phyloP scores from a whole-genome alignment of 2,797 vertebrate genomes.

The Pogoniulus pusillus region DNA sequence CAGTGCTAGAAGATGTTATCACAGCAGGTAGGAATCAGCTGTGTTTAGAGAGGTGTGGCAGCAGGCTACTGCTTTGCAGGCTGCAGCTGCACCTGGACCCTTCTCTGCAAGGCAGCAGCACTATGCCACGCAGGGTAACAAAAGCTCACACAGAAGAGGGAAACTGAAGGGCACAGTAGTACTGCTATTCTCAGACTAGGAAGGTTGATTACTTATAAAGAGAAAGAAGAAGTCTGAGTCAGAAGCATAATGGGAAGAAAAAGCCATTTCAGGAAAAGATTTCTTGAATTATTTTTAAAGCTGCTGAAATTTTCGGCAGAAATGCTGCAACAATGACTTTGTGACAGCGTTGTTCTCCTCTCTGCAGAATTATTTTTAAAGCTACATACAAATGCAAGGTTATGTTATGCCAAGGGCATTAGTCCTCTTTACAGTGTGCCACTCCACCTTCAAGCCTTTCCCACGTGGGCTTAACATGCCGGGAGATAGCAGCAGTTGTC shows the following conservation, averaged over 20 bases:
- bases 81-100: background rate
- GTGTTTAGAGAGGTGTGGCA: background rate
- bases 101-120: background rate
- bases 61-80: background rate
- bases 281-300: background rate
- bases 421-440: background rate
- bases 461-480: background rate
- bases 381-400: background rate
- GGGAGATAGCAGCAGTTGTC: background rate
- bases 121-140: background rate
- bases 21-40: background rate
- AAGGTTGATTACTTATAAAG: background rate
- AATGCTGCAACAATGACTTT: background rate
- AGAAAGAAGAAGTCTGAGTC: slow-evolving; percentile 27
- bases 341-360: background rate
- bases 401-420: background rate
- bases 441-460: background rate
- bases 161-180: background rate
- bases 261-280: background rate
- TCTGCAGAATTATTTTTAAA: background rate
- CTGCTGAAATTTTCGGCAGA: background rate
- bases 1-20: background rate
- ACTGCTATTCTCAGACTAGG: background rate
- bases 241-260: background rate
- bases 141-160: background rate